Conservation (phyloP, 2,888 invertebrate genomes). For the Heterodera filipjevi region DNA sequence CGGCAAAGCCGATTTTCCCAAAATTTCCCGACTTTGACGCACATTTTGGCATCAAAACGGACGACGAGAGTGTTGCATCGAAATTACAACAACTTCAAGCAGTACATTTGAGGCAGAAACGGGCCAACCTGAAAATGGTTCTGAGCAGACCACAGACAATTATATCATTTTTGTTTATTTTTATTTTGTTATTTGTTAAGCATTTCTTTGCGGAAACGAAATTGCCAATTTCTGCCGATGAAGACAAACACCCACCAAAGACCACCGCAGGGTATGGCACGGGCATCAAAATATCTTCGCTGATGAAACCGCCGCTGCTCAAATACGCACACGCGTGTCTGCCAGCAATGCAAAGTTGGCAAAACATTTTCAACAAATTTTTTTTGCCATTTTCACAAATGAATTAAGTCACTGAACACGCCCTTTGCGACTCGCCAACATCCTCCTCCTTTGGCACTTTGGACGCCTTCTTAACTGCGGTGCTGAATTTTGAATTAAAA, state of each 20-base stretch:
- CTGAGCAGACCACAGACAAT: too few relatives aligned
- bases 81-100: conserved; percentile 15
- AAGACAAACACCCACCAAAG: background rate
- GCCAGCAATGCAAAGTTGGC: conserved; percentile 28
- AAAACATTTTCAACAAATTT: background rate
- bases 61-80: conserved; percentile 13
- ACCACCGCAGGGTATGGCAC: background rate
- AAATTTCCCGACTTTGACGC: conserved; percentile 29
- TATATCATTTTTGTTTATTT: background rate
- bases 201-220: conserved; percentile 11
- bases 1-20: conserved; percentile 19
- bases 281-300: background rate
- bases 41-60: conserved; percentile 27
- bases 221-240: background rate
- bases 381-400: background rate
- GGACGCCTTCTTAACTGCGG: background rate
- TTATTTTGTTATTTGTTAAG: background rate
- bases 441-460: conserved; percentile 11
- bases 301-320: background rate
- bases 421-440: conserved; percentile 44
- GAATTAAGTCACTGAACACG: conserved; percentile 72
- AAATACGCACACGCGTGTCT: conserved; percentile 28
- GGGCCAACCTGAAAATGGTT: conserved; percentile 32
- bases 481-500: too few relatives aligned
- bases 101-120: conserved; percentile 19